Conservation (phyloP, 2,888 invertebrate species). For the Conistra vaccinii region DNA sequence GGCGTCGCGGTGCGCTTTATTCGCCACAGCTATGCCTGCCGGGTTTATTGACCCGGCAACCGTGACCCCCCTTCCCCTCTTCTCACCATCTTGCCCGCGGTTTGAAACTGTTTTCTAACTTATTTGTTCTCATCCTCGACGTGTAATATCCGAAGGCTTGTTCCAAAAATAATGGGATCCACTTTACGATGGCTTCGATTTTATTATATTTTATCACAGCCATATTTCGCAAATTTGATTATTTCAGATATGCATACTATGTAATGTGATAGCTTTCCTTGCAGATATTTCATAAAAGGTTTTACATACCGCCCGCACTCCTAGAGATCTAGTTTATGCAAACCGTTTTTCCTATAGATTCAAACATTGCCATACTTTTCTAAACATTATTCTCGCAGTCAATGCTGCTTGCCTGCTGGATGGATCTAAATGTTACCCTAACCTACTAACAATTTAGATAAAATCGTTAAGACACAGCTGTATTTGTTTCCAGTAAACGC, state of each 20-base stretch:
- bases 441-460: slow-evolving; percentile 11
- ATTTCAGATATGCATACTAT: not conserved
- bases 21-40: slow-evolving; percentile 75
- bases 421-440: slow-evolving; percentile 18
- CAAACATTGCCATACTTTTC: not conserved
- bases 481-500: slow-evolving; percentile 34
- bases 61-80: slow-evolving; percentile 81
- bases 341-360: not conserved
- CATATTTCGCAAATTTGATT: slow-evolving; percentile 5
- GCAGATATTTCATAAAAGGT: slow-evolving; percentile 7
- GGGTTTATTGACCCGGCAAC: slow-evolving; percentile 86
- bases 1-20: slow-evolving; percentile 74
- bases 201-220: slow-evolving; percentile 7
- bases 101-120: slow-evolving; percentile 68
- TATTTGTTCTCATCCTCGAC: slow-evolving; percentile 70
- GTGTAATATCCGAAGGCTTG: slow-evolving; percentile 33
- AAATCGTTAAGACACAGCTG: slow-evolving; percentile 19
- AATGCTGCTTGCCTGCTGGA: not conserved
- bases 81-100: slow-evolving; percentile 57
- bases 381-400: not conserved
- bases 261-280: not conserved
- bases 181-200: slow-evolving; percentile 11
- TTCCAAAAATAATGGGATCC: slow-evolving; percentile 24
- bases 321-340: not conserved
- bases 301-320: not conserved